phyloP scores from a whole-genome alignment of 1,140 invertebrate genomes.

The Octopus sinensis region DNA sequence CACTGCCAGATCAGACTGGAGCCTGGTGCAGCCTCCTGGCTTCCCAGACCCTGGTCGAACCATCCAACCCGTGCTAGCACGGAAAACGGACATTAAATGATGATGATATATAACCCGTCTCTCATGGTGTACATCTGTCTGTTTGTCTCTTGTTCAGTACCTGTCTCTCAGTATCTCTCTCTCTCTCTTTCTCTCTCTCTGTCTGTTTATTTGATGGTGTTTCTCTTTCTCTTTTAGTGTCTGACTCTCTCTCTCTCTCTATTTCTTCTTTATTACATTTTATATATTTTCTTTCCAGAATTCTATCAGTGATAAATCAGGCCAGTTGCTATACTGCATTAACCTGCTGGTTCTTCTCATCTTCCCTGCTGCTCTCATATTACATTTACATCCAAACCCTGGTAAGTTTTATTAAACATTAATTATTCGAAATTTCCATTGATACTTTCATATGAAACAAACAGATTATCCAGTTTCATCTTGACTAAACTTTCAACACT shows the following conservation, averaged over 20 bases:
- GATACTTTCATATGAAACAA: not conserved
- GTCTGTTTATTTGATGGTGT: constrained; percentile 11
- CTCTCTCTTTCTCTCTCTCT: constrained; percentile 4
- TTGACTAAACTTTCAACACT: too few relatives aligned
- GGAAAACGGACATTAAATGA: too few relatives aligned
- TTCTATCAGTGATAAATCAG: constrained; percentile 47
- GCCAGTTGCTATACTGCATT: constrained; percentile 46
- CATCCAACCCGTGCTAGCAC: too few relatives aligned
- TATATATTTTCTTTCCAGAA: constrained; percentile 34
- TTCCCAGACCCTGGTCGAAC: too few relatives aligned
- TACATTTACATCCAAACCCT: constrained; percentile 52
- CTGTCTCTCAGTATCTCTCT: not conserved
- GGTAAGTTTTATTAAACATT: constrained; percentile 39
- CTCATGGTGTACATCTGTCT: too few relatives aligned
- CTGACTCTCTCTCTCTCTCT: constrained; percentile 11
- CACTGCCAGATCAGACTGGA: too few relatives aligned
- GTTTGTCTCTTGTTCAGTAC: too few relatives aligned
- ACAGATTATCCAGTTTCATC: too few relatives aligned
- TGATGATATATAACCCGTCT: too few relatives aligned
- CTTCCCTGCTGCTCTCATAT: constrained; percentile 54
- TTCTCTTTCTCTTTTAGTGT: not conserved
- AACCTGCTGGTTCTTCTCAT: constrained; percentile 69
- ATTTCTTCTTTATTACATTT: not conserved
- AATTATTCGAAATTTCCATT: constrained; percentile 13
- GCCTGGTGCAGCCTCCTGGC: too few relatives aligned